Evolutionary conservation across 1,140 invertebrate genomes (phyloP), one percentile per base, ranked within the genome.

Genomic region (Drosophila mojavensis): DNA sequence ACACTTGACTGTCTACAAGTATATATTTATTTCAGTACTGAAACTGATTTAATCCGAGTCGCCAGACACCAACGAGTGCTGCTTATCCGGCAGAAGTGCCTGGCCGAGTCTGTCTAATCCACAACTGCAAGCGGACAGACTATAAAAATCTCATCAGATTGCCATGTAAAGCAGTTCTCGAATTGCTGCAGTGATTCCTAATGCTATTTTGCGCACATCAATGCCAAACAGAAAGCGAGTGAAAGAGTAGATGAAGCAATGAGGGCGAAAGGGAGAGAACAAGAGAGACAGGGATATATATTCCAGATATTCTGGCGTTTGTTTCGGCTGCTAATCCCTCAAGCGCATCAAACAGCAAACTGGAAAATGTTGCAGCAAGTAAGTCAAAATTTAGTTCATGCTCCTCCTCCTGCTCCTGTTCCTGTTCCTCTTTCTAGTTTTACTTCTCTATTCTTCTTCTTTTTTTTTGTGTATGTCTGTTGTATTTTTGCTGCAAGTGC

Each of bases 241-340:
- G 20, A 24, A 24, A 2, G 20, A 24, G 20, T 24, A 45, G 11
- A 6, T 3, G 36, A 24, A 5, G 20, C 15, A 26, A 43, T 26
- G 36, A 53, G 36, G 28, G 43, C 17, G n/a, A 43, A 1, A 53
- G 48, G 36, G 26, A 59, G n/a, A 28, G 10, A 33, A 4, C 33
- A 24, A 13, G 41, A 15, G 11, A 39, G 28, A 11, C n/a, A n/a
- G 43, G 17, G 6, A 58, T 2, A 26, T 20, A 53, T 67, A 67
- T 67, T 28, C 11, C 45, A 24, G 47, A 45, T 53, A 68, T 74
- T 54, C 60, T 56, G 17, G 10, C 17, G 28, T 60, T 64, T 55
- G 56, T 58, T 63, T 51, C 56, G 58, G 65, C 64, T 76, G 59
- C 55, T 85, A 85, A 85, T 86, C 82, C 82, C 75, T 82, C 63